These are phyloP conservation scores for Hybognathus amarus DNA, from an alignment of 2,797 vertebrate genomes.

Conservation along the genomic window DNA sequence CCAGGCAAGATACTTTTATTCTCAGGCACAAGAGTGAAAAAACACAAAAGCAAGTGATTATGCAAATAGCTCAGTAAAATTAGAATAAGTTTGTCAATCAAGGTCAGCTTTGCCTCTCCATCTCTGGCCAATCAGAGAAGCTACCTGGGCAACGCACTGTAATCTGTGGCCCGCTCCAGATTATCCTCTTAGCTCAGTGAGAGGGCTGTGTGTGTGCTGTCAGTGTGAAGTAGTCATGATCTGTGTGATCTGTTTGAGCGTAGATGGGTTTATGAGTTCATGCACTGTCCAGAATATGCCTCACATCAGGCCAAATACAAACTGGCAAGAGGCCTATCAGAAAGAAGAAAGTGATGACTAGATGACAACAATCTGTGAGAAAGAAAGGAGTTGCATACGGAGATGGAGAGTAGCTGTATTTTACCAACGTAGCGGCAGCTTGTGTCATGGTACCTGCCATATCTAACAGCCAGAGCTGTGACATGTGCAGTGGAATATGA, in stretches of 20 bases:
- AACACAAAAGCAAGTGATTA: constrained; percentile 23
- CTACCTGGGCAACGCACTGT: constrained; percentile 71
- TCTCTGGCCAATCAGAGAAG: constrained; percentile 64
- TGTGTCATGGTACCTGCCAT: constrained; percentile 60
- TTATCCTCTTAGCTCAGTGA: constrained; percentile 89
- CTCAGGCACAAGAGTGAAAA: not conserved
- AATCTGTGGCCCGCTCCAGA: constrained; percentile 78
- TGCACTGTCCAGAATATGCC: constrained; percentile 32
- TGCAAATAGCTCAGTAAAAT: constrained; percentile 60
- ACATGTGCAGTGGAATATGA: constrained; percentile 84
- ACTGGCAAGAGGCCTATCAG: constrained; percentile 4
- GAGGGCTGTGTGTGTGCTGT: constrained; percentile 54
- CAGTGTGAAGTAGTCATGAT: constrained; percentile 59
- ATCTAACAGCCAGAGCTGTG: constrained; percentile 61
- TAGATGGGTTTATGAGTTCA: constrained; percentile 27
- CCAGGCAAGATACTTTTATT: not conserved
- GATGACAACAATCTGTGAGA: constrained; percentile 5
- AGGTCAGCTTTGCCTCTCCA: constrained; percentile 56
- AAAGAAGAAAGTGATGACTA: constrained; percentile 8
- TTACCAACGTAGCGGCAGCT: constrained; percentile 2
- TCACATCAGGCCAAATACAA: constrained; percentile 6
- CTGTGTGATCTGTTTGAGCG: constrained; percentile 25
- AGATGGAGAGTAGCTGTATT: constrained; percentile 22
- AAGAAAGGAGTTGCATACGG: not conserved
- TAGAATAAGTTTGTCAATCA: constrained; percentile 66